phyloP scores from a whole-genome alignment of 2,113 vertebrate species.

The Indri indri region DNA sequence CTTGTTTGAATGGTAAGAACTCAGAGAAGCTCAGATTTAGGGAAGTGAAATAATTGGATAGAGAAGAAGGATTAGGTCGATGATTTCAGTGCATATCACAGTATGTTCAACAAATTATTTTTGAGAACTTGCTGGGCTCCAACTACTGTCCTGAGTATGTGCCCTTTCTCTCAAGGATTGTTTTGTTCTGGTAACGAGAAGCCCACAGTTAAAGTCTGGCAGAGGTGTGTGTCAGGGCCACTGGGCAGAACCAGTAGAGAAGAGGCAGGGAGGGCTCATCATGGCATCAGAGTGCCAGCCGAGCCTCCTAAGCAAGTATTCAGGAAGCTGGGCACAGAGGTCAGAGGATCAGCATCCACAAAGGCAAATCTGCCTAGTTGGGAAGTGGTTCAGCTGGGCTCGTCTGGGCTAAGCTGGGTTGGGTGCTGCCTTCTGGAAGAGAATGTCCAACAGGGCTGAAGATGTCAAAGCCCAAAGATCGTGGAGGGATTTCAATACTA shows the following conservation, averaged over 20 bases:
- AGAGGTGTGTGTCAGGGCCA: no score
- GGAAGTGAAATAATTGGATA: not conserved
- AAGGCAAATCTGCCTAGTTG: accelerated
- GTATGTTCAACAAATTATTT: not conserved
- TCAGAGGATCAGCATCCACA: no score
- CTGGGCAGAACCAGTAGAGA: no score
- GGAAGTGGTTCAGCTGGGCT: not conserved
- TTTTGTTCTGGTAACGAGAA: not conserved
- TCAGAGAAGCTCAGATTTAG: not conserved
- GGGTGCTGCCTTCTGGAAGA: not conserved
- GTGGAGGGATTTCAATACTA: not conserved
- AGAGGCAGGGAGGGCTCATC: accelerated
- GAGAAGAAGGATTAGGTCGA: not conserved
- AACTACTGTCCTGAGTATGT: not conserved
- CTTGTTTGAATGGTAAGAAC: not conserved
- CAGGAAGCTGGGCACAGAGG: not conserved
- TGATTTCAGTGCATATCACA: not conserved
- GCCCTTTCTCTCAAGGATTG: not conserved
- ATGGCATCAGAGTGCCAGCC: not conserved
- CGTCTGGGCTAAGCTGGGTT: accelerated
- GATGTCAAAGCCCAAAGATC: not conserved
- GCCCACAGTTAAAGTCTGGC: not conserved
- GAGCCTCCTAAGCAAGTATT: accelerated
- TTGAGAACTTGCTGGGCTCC: not conserved
- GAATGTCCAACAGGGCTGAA: no score